These are phyloP conservation scores for Dynastes hyllus DNA, from an alignment of 2,888 invertebrate genomes.

Conservation along the genomic window DNA sequence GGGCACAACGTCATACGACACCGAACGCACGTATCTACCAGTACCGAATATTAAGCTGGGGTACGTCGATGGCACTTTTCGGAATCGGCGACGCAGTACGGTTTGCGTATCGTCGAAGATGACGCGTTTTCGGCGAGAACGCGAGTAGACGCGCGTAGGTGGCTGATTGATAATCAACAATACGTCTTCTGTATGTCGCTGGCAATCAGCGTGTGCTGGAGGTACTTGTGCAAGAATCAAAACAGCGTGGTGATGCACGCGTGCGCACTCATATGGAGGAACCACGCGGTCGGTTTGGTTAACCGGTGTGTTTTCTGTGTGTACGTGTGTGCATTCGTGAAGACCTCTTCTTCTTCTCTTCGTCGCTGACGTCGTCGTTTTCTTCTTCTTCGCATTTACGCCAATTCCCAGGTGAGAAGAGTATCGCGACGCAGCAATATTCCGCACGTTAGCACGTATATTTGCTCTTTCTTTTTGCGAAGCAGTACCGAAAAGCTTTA, in stretches of 20 bases:
- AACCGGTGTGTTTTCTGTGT: conserved; percentile 37
- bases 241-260: conserved; percentile 65
- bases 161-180: conserved; percentile 61
- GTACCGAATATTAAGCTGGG: not conserved
- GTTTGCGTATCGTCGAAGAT: conserved; percentile 22
- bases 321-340: conserved; percentile 27
- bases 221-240: conserved; percentile 64
- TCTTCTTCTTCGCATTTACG: conserved; percentile 19
- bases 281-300: conserved; percentile 56
- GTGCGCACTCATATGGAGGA: conserved; percentile 60
- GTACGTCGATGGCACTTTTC: not conserved
- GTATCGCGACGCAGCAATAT: conserved; percentile 3
- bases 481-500: not conserved
- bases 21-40: not conserved
- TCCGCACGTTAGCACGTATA: not conserved
- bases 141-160: conserved; percentile 47
- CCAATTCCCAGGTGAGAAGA: conserved; percentile 28
- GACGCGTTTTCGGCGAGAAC: conserved; percentile 30
- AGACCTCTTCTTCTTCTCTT: conserved; percentile 21
- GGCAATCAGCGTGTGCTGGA: conserved; percentile 65
- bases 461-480: too few relatives aligned
- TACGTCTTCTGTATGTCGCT: conserved; percentile 63
- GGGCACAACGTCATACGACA: conserved; percentile 7
- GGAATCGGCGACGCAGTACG: not conserved
- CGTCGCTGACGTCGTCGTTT: not conserved